Evolutionary conservation across 2,113 vertebrate genomes (phyloP), one percentile per base, ranked within the genome.

Genomic region (Caranx melampygus): DNA sequence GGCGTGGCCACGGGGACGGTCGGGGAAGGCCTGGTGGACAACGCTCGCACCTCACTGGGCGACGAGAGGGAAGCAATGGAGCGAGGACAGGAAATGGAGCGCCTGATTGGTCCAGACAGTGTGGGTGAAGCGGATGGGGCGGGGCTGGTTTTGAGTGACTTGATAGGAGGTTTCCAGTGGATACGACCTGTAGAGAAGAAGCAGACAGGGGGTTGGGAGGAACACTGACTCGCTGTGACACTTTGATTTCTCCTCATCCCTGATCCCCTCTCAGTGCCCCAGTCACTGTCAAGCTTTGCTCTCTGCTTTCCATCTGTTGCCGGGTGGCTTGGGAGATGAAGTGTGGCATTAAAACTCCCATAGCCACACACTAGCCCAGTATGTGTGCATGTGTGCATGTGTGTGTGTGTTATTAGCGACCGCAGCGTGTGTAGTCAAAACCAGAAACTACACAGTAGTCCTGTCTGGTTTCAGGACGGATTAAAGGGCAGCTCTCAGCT

Each of bases 31-130:
- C 96, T 96, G 75, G 94, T 94, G 66, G 96, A 94, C 37, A 92
- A 58, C 0, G 94, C 90, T 34, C 96, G 95, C 4, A 78, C 91
- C 70, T 99, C 97, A 31, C 66, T 94, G 72, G 95, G 95, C 1
- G 96, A 94, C 35, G 93, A 93, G 35, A 98, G 90, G 26, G 96
- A 83, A 20, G 98, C 95, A 65, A 99, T 98, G 71, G 97, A 99
- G 47, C 98, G 97, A 9, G 98, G 98, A 85, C 98, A 99, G 78
- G 98, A 99, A 83, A 98, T 95, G 35, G 98, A 99, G 79, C 98
- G 97, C 54, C 97, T 94, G 73, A 99, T 98, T 80, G 96, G 94
- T 31, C 95, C 95, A 31, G 95, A 66, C 9, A 94, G 89, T 6
- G 94, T 90, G 0, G 95, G 81, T 0, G 95, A 91, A 26, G 92